These are phyloP conservation scores for Penaeus vannamei DNA, from an alignment of 1,140 invertebrate species.

Conservation along the genomic window DNA sequence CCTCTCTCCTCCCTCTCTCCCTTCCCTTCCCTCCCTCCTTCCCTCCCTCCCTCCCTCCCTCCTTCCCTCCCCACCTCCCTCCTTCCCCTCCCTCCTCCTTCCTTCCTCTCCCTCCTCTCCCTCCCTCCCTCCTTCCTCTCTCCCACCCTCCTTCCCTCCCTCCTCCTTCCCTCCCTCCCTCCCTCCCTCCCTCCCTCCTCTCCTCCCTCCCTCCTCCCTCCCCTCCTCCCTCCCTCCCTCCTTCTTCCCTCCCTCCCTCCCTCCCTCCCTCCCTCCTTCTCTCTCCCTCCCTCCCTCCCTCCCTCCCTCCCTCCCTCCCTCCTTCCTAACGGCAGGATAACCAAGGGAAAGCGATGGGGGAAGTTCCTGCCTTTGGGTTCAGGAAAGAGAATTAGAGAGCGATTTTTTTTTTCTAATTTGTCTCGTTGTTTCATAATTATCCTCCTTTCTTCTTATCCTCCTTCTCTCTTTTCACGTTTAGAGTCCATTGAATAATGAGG, in stretches of 20 bases:
- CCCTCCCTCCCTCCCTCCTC: conserved; percentile 10
- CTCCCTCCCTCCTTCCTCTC: background rate
- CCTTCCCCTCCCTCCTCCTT: background rate
- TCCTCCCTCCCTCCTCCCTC: background rate
- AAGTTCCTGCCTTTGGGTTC: too few relatives aligned
- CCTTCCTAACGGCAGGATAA: background rate
- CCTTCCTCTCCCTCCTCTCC: background rate
- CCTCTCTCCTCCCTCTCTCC: background rate
- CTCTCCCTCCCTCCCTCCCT: background rate
- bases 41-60: background rate
- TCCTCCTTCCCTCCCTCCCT: conserved; percentile 22
- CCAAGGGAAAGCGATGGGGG: too few relatives aligned
- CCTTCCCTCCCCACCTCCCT: too few relatives aligned
- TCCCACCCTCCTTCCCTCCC: background rate
- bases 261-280: background rate
- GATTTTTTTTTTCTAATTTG: too few relatives aligned
- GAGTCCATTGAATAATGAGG: background rate
- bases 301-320: background rate
- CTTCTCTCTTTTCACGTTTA: too few relatives aligned
- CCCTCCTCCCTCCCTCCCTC: background rate
- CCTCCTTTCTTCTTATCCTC: background rate
- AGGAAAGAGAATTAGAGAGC: too few relatives aligned
- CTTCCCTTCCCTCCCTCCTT: background rate
- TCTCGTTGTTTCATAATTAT: background rate
- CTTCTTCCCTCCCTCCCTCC: background rate